Base-by-base conservation (phyloP, 2,113 vertebrate species). In the Tichodroma muraria region DNA sequence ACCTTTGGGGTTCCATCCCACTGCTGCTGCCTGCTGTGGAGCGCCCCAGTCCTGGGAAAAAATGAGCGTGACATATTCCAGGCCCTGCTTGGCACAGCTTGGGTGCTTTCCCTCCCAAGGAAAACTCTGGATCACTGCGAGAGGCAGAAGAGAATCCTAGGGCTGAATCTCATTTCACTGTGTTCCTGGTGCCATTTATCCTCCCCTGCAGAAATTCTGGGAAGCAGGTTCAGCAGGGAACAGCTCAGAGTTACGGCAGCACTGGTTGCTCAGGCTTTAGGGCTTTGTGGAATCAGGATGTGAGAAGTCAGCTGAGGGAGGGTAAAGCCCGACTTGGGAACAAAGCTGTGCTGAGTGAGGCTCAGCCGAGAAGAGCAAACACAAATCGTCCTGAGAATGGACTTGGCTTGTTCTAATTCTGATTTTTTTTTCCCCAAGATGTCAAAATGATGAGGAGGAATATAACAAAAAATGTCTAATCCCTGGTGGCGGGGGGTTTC, bases 211-310 rank as follows among this genome's bases (percentile, higher is more conserved):
- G 52, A 30, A 64, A 25, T 64, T 80, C 82, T 65, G 57, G 70
- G 85, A 25, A 44, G 6, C 2, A 42, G 45, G 37, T 63, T 83
- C 15, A n/a, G 71, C 81, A 82, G 59, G 59, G 59, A 94, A 5
- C 64, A 78, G 86, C 89, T 80, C 75, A 13, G 71, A 69, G 61
- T 79, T 72, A 10, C 40, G 4, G 52, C 91, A 87, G 69, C 45
- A 19, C 30, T 82, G 92, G 56, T 85, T 94, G 91, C 71, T 90
- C 45, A 81, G 30, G 80, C 82, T 82, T 90, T 80, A 66, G 88
- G 31, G 59, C 71, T 88, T 85, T 93, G 95, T 91, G 90, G 76
- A 90, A 85, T 85, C 90, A 91, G 92, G 90, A 80, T 77, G 85
- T 91, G 90, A 61, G 15, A 53, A 95, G 80, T 89, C 80, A 89